Evolutionary conservation across 1,140 invertebrate genomes (phyloP), one percentile per base, ranked within the genome.

Genomic region (Rhagoletis zephyria): DNA sequence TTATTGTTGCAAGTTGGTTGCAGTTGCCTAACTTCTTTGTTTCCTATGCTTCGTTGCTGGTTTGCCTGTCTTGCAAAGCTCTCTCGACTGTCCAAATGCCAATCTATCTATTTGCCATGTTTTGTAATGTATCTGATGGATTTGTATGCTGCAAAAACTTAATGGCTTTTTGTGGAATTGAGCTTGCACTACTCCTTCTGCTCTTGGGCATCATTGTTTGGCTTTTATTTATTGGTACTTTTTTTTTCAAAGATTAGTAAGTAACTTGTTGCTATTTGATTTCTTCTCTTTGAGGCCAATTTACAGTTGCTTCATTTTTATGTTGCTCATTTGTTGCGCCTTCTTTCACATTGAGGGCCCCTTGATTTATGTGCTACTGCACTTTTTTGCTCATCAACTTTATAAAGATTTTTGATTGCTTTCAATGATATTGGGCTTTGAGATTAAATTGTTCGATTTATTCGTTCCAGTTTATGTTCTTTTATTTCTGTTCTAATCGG

Each of bases 81-180:
- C 30, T 16, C 48, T 56, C 48, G 1, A 63, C n/a, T 63, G 61
- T 63, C 61, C 48, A 56, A 81, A 81, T 56, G 48, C 74, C 74
- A 81, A 81, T 81, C 74, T 81, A 56, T 81, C 48, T 81, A 56
- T 56, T 81, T 56, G 74, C 74, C 67, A 74, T 51, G 45, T 56
- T 81, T 81, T 81, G 74, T 81, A 81, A 81, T 81, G 48, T n/a
- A 81, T 81, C 74, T 81, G 74, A 81, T 81, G 74, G 74, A 81
- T 81, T 81, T 81, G 45, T 56, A 81, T 81, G 45, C 48, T 14
- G 74, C 48, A 81, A 56, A 16, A 81, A 48, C 74, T 81, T 74
- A 81, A 81, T 81, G 74, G 48, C 30, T 16, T 56, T 81, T 81
- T 81, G 74, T 14, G 74, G 74, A 51, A 48, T 81, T 81, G 48